Evolutionary conservation across 2,113 vertebrate genomes (phyloP).

Genomic region (Excalfactoria chinensis): DNA sequence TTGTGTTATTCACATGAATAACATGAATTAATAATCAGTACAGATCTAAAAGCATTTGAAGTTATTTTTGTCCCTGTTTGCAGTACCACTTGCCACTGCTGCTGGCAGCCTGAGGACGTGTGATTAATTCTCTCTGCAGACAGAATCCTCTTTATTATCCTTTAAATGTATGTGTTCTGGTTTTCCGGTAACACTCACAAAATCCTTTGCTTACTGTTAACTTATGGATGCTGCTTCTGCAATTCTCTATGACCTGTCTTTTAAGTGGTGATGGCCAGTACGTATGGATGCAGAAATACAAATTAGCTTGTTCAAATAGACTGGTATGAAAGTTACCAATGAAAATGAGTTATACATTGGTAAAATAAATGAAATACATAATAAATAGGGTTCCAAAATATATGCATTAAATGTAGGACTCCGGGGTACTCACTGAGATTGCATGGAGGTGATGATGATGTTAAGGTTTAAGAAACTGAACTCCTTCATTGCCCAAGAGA

Average conservation of each 20-base stretch:
- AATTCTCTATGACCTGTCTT: not conserved
- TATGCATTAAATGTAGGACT: too few relatives aligned
- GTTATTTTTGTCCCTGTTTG: constrained; percentile 54
- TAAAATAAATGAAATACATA: too few relatives aligned
- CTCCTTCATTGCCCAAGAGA: too few relatives aligned
- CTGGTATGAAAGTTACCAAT: too few relatives aligned
- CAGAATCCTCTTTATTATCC: not conserved
- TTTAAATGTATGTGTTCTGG: not conserved
- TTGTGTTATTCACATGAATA: not conserved
- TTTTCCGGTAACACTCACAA: not conserved
- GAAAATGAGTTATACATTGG: too few relatives aligned
- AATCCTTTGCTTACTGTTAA: not conserved
- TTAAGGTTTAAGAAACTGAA: too few relatives aligned
- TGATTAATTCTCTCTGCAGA: not conserved
- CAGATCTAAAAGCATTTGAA: constrained; percentile 38
- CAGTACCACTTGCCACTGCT: not conserved
- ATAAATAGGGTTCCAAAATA: too few relatives aligned
- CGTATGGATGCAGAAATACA: too few relatives aligned
- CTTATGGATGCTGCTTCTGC: not conserved
- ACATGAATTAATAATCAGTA: constrained; percentile 41
- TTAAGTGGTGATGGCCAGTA: too few relatives aligned
- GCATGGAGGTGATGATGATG: too few relatives aligned
- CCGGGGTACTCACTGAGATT: too few relatives aligned
- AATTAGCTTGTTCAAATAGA: too few relatives aligned
- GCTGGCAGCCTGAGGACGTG: constrained; percentile 14